Percentiles rank a stretch among this genome's conserved stretches.
These are phyloP conservation scores for Panthera leo DNA, from an alignment of 2,113 vertebrate genomes.

Conservation along the genomic window DNA sequence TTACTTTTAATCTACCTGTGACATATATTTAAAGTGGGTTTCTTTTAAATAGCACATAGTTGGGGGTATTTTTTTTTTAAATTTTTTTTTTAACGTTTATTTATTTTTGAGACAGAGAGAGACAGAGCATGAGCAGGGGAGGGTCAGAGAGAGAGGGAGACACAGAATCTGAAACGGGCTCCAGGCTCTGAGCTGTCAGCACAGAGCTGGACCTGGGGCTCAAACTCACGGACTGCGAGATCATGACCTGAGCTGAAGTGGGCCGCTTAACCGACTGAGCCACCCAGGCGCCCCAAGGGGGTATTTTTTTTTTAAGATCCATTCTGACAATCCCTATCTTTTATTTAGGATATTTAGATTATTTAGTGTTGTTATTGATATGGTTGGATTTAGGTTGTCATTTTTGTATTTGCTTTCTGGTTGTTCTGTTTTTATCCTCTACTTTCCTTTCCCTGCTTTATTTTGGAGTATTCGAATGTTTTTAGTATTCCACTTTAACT, in stretches of 20 bases:
- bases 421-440: neutral
- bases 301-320: neutral
- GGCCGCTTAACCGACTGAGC: no score
- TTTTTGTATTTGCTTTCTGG: neutral
- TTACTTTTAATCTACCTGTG: neutral
- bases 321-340: neutral
- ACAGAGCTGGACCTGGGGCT: no score
- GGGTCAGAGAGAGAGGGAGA: no score
- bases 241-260: no score
- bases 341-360: neutral
- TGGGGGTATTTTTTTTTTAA: neutral
- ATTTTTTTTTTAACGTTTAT: no score
- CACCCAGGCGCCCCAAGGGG: no score
- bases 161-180: no score
- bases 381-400: neutral
- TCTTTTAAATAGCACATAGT: neutral
- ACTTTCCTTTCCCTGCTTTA: neutral
- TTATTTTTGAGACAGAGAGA: no score
- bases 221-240: no score
- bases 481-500: neutral
- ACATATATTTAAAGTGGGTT: neutral
- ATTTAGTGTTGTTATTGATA: neutral
- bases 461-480: neutral
- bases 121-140: no score
- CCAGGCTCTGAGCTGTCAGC: no score